Evolutionary conservation across 2,888 invertebrate species (phyloP).

Genomic region (Sicus ferrugineus): DNA sequence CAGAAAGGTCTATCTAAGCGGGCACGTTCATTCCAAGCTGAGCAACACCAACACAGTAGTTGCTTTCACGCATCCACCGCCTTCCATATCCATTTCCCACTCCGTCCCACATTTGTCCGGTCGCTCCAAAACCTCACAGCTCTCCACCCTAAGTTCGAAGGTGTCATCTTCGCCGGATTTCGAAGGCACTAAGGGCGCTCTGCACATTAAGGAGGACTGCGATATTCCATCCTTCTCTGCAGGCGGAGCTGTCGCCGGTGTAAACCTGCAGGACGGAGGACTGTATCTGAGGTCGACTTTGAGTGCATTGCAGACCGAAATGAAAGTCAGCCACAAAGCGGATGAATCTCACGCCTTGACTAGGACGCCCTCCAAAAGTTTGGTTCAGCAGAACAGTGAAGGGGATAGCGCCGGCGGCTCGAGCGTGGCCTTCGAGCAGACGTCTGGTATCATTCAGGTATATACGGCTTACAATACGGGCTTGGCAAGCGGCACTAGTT

Average conservation of each 20-base stretch:
- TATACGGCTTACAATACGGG: constrained; percentile 97
- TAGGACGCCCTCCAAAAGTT: constrained; percentile 49
- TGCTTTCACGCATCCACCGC: constrained; percentile 40
- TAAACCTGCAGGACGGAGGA: constrained; percentile 64
- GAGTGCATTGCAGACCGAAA: constrained; percentile 66
- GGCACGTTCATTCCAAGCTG: constrained; percentile 67
- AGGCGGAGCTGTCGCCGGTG: constrained; percentile 66
- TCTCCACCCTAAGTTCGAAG: constrained; percentile 46
- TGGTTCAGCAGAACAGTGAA: constrained; percentile 56
- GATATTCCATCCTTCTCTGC: constrained; percentile 66
- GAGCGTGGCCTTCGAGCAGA: constrained; percentile 48
- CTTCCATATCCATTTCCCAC: constrained; percentile 52
- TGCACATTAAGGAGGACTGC: constrained; percentile 65
- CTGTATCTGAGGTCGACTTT: constrained; percentile 67
- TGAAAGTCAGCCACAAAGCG: constrained; percentile 59
- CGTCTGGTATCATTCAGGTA: constrained; percentile 73
- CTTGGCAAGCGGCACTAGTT: constrained; percentile 88
- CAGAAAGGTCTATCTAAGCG: constrained; percentile 69
- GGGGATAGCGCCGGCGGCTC: constrained; percentile 56
- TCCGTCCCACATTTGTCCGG: constrained; percentile 74
- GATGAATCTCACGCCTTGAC: constrained; percentile 40
- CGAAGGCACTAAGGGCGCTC: constrained; percentile 31
- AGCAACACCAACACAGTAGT: constrained; percentile 67
- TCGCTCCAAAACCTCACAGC: constrained; percentile 64
- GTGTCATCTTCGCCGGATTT: constrained; percentile 68